phyloP scores from a whole-genome alignment of 2,888 invertebrate species.

The Nematopogon swammerdamellus region DNA sequence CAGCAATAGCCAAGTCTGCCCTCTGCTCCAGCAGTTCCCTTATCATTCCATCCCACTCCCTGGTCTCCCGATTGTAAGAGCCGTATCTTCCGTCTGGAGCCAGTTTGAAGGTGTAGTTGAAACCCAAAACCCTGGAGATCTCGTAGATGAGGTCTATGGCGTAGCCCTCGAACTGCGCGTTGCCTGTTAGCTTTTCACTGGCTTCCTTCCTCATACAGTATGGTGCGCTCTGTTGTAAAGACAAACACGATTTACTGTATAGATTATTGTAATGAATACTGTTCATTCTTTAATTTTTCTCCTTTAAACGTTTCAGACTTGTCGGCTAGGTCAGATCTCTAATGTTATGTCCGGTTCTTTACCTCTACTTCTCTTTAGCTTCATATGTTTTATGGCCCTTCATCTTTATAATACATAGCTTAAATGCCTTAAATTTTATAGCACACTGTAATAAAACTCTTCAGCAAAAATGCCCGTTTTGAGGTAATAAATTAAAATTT shows the following conservation, averaged over 20 bases:
- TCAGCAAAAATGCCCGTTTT: too few species aligned
- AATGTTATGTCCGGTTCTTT: too few species aligned
- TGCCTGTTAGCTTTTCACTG: conserved; percentile 78
- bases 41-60: conserved; percentile 92
- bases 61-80: conserved; percentile 74
- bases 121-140: conserved; percentile 82
- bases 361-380: too few species aligned
- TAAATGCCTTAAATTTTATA: too few species aligned
- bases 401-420: too few species aligned
- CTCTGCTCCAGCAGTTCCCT: conserved; percentile 83
- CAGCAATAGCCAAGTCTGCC: conserved; percentile 94
- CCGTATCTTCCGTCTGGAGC: conserved; percentile 87
- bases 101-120: conserved; percentile 82
- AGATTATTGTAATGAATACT: neutral
- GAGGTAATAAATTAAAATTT: too few species aligned
- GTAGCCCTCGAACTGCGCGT: conserved; percentile 93
- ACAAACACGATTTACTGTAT: conserved; percentile 1
- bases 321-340: neutral
- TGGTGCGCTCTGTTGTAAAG: conserved; percentile 81
- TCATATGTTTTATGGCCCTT: too few species aligned
- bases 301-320: neutral
- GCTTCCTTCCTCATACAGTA: conserved; percentile 94
- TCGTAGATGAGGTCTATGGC: conserved; percentile 92
- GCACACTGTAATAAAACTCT: too few species aligned
- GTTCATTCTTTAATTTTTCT: neutral